These are phyloP conservation scores for Pseudotriccus pelzelni DNA, from an alignment of 2,797 vertebrate species.

Conservation along the genomic window DNA sequence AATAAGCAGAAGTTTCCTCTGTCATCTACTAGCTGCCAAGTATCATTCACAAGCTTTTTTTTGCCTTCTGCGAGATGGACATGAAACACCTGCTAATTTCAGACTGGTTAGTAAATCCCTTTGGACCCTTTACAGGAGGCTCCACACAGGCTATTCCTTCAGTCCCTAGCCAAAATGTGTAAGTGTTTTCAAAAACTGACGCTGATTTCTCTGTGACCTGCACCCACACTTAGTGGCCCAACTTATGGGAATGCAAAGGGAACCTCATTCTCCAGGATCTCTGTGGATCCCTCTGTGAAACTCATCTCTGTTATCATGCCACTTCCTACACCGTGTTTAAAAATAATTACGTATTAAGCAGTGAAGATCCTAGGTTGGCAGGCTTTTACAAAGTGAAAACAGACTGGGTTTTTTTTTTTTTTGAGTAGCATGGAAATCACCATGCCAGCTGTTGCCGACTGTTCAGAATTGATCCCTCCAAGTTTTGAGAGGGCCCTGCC, in stretches of 20 bases:
- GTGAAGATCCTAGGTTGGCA: neutral
- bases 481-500: slow-evolving; percentile 57
- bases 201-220: neutral
- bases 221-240: neutral
- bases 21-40: neutral
- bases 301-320: neutral
- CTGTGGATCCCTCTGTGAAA: neutral
- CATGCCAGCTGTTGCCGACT: neutral
- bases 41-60: neutral
- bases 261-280: neutral
- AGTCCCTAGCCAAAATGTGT: neutral
- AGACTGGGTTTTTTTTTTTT: neutral
- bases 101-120: neutral
- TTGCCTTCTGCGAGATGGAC: neutral
- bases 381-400: neutral
- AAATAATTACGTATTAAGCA: neutral
- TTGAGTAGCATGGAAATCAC: neutral
- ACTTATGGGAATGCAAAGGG: neutral
- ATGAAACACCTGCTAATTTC: neutral
- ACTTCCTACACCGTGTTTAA: neutral
- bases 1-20: neutral
- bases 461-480: slow-evolving; percentile 6
- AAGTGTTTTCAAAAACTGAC: neutral
- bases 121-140: neutral
- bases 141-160: neutral